These are phyloP conservation scores for Nematopogon swammerdamellus DNA, from an alignment of 2,888 invertebrate genomes.

Conservation along the genomic window DNA sequence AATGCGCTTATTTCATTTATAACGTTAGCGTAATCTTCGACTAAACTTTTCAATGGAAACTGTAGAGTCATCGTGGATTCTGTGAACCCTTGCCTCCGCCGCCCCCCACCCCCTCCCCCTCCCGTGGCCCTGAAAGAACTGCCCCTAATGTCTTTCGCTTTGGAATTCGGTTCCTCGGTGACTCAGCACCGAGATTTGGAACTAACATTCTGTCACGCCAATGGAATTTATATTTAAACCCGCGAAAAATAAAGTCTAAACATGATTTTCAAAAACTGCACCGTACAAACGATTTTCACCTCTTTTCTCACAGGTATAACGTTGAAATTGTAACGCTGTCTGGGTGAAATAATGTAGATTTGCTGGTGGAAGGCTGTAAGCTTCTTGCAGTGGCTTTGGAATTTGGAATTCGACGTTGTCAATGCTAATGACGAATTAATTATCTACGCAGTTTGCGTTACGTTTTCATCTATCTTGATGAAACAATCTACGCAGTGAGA, in stretches of 20 bases:
- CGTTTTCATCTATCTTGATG: too few relatives aligned
- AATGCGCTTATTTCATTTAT: conserved; percentile 45
- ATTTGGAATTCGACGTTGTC: neutral
- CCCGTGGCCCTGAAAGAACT: neutral
- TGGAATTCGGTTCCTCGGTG: conserved; percentile 2
- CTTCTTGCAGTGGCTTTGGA: neutral
- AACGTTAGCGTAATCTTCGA: conserved; percentile 52
- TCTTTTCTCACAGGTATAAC: too few relatives aligned
- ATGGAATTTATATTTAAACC: neutral
- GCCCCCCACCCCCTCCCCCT: too few relatives aligned
- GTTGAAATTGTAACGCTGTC: too few relatives aligned
- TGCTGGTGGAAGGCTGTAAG: too few relatives aligned
- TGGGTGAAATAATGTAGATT: too few relatives aligned
- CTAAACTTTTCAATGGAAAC: conserved; percentile 55
- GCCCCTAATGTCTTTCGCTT: conserved; percentile 3
- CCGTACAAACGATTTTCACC: too few relatives aligned
- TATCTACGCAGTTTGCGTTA: neutral
- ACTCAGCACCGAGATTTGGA: neutral
- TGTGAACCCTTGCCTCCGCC: conserved; percentile 40
- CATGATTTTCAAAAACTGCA: neutral
- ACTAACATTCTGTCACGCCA: neutral
- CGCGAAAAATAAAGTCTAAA: neutral
- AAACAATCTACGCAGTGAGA: too few relatives aligned
- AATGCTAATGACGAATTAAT: neutral
- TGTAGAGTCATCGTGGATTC: conserved; percentile 47